These are phyloP conservation scores for Spongilla lacustris DNA, from an alignment of 37 sponge, comb jelly and placozoan species.

Conservation along the genomic window DNA sequence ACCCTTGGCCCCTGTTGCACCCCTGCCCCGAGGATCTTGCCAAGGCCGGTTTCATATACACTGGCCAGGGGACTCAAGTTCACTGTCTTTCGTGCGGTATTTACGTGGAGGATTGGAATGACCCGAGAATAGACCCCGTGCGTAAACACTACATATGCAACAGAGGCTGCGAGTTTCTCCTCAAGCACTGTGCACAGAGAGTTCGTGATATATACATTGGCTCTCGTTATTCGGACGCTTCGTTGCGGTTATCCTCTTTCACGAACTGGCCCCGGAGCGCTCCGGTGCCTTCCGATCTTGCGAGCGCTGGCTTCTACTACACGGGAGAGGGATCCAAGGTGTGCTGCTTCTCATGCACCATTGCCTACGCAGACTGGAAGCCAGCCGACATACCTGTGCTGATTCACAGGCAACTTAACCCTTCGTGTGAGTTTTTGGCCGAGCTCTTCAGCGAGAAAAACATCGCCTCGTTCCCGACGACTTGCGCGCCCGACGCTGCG, in stretches of 20 bases:
- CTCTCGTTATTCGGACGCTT: conserved; percentile 1
- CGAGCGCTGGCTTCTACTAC: conserved; percentile 60
- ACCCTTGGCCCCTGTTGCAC: background rate
- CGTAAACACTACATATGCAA: background rate
- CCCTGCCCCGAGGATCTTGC: conserved; percentile 16
- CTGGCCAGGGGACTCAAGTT: conserved; percentile 29
- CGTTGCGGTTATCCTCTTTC: conserved; percentile 19
- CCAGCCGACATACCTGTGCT: conserved; percentile 37
- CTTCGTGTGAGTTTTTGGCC: conserved; percentile 13
- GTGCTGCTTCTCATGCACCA: conserved; percentile 51
- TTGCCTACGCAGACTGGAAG: conserved; percentile 26
- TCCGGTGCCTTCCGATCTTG: conserved; percentile 19
- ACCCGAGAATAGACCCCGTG: conserved; percentile 10
- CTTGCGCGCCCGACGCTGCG: background rate
- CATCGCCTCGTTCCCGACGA: no score
- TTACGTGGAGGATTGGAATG: conserved; percentile 26
- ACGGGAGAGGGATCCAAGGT: conserved; percentile 21
- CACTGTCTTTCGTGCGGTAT: conserved; percentile 37
- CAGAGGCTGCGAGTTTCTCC: conserved; percentile 2
- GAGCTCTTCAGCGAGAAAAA: background rate
- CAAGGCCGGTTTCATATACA: conserved; percentile 43
- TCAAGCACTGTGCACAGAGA: background rate
- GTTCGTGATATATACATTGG: background rate
- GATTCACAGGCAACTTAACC: conserved; percentile 14
- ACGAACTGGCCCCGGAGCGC: background rate